Evolutionary conservation across 2,113 vertebrate species (phyloP), one percentile per base, ranked within the genome.

Genomic region (Urocynchramus pylzowi): DNA sequence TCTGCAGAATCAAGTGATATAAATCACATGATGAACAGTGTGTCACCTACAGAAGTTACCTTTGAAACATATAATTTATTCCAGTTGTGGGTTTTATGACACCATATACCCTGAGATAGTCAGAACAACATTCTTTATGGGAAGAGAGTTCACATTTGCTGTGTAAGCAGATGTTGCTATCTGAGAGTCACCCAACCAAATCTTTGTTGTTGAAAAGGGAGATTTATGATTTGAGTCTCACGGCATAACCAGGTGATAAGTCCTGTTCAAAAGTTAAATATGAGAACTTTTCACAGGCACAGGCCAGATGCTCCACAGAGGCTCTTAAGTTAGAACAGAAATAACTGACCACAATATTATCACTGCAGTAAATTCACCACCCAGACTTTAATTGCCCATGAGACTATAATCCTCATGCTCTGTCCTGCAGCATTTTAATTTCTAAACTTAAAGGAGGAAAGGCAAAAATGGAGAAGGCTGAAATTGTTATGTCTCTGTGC

Each of bases 91-190:
- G 11, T 76, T 94, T 88, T 88, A 57, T 76, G 31, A 65, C 37
- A 35, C 15, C 53, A 39, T 81, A n/a, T 70, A 80, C 10, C 26
- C 63, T 86, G 45, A 85, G 45, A 79, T 42, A 76, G 4, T 16
- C 68, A 70, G 71, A 88, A 61, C 44, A 91, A 27, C 45, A 21
- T 27, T 65, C 44, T 74, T 81, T 76, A 78, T 41, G 61, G 56
- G n/a, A 76, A 94, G 22, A 71, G 28, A 69, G 60, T 53, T 87
- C 89, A 87, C 73, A 92, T 97, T 71, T 91, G 77, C 44, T 76
- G 61, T 64, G 74, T 91, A 95, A 95, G 91, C 89, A 97, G 84
- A 84, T 93, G 91, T 65, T 93, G 87, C 69, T 71, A 60, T 78
- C 44, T 79, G 49, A 84, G 39, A 92, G 24, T 70, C 52, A 87